A percentile compares a stretch with the other conserved stretches of the same genome.
phyloP scores from a whole-genome alignment of 1,140 invertebrate genomes.

The Acromyrmex echinatior region DNA sequence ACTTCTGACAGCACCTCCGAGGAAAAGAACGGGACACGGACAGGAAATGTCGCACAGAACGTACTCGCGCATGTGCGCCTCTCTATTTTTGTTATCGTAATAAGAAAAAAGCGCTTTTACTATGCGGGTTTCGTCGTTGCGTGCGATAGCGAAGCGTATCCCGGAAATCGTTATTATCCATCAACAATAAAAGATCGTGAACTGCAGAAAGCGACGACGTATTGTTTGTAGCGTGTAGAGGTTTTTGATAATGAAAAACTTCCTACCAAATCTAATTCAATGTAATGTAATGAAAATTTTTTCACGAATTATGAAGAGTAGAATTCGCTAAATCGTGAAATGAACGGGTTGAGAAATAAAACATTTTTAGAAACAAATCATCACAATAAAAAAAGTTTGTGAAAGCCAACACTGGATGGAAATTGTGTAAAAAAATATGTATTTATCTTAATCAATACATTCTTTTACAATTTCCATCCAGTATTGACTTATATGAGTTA shows the following conservation, averaged over 20 bases:
- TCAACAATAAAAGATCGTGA: slow-evolving; percentile 46
- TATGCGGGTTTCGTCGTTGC: slow-evolving; percentile 44
- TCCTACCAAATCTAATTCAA: neutral
- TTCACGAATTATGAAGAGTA: neutral
- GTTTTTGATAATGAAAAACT: neutral
- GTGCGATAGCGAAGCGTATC: slow-evolving; percentile 43
- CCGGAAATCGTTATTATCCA: slow-evolving; percentile 53
- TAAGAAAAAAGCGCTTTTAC: slow-evolving; percentile 69
- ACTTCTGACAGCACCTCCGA: slow-evolving; percentile 49
- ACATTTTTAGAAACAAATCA: too few species aligned
- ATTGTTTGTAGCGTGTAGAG: slow-evolving; percentile 24
- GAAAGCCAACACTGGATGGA: too few species aligned
- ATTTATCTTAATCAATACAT: too few species aligned
- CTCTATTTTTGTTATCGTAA: slow-evolving; percentile 70
- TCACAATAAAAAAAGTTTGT: too few species aligned
- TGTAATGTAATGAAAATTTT: neutral
- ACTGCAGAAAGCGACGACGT: slow-evolving; percentile 27
- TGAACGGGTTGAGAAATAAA: too few species aligned
- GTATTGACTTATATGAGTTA: too few species aligned
- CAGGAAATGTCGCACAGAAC: slow-evolving; percentile 72
- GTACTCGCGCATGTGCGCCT: slow-evolving; percentile 61
- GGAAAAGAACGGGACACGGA: slow-evolving; percentile 25
- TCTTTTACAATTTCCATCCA: too few species aligned
- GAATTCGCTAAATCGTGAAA: neutral
- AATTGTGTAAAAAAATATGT: too few species aligned